Conservation (phyloP, 2,113 vertebrate species). For the Cephalopholis sonnerati region DNA sequence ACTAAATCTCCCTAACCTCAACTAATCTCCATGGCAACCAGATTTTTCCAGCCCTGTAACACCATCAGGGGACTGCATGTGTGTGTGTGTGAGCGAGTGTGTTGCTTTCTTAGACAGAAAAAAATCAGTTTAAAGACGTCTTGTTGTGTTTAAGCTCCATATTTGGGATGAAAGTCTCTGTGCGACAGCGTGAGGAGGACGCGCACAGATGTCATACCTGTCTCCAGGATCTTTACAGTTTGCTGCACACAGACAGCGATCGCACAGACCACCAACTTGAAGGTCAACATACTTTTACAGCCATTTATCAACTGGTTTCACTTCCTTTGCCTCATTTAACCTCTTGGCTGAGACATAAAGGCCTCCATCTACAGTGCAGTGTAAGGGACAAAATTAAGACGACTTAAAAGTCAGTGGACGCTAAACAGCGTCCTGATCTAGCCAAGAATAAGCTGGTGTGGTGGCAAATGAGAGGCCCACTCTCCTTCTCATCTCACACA, state of each 20-base stretch:
- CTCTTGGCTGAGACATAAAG: neutral
- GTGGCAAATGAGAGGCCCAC: no score
- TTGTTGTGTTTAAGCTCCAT: slow-evolving; percentile 8
- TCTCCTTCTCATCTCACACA: neutral
- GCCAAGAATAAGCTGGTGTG: no score
- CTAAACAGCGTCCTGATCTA: no score
- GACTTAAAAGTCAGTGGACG: no score
- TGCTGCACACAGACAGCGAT: neutral
- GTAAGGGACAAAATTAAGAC: no score
- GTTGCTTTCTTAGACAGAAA: neutral
- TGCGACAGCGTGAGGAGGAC: neutral
- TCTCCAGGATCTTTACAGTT: slow-evolving; percentile 13
- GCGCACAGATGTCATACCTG: neutral
- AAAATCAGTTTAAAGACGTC: neutral
- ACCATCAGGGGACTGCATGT: neutral
- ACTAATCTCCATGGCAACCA: slow-evolving; percentile 17
- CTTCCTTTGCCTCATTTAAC: neutral
- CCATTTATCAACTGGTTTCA: neutral
- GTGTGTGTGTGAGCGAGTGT: no score
- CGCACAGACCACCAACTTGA: slow-evolving; percentile 17
- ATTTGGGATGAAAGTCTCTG: slow-evolving; percentile 1
- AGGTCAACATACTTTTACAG: neutral
- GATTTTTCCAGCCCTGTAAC: neutral
- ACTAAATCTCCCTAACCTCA: slow-evolving; percentile 15
- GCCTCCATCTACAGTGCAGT: neutral